Base-by-base conservation (phyloP, 2,113 vertebrate genomes). In the Rhinogobius similis region DNA sequence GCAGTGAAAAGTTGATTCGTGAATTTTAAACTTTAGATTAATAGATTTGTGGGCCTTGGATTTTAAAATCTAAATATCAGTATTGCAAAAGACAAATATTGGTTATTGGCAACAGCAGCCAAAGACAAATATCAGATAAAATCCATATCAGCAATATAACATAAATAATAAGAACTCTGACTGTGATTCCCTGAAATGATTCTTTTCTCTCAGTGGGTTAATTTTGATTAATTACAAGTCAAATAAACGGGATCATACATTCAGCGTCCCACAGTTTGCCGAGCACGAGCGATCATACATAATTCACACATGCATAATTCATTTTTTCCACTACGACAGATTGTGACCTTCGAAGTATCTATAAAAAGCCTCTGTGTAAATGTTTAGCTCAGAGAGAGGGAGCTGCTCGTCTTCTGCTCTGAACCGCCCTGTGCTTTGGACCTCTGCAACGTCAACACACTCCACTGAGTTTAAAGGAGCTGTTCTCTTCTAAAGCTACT, bases 401-500 rank as follows among this genome's bases (percentile, higher is more conserved):
- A 21, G 12, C 53, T 62, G 46, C 14, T 26, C 32, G 59, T 16
- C 55, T 61, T 16, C 9, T 39, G 24, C 10, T 62, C 74, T 16
- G 0, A 24, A 63, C 44, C 38, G 36, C 44, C 12, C 2, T 61
- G 82, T 48, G 67, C 78, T 87, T 84, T 89, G 77, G 68, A 61
- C 13, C 0, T 6, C 21, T 32, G 63, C 61, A 65, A 77, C 32
- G 18, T 24, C 1, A 46, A 23, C 7, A 21, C 32, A 0, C 77
- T 81, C 73, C 44, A 71, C 76, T 72, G 65, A 8, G 53, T 72
- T 77, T 85, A 79, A 80, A 83, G 2, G 10, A 41, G 6, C 10
- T 10, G 11, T 41, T 41, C 10, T 41, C 39, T 41, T 41, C 11
- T 41, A 12, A 11, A 8, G 3, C 32, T 3, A 36, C 32, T 36